Evolutionary conservation across 2,113 vertebrate genomes (phyloP).

Genomic region (Apodemus speciosus): DNA sequence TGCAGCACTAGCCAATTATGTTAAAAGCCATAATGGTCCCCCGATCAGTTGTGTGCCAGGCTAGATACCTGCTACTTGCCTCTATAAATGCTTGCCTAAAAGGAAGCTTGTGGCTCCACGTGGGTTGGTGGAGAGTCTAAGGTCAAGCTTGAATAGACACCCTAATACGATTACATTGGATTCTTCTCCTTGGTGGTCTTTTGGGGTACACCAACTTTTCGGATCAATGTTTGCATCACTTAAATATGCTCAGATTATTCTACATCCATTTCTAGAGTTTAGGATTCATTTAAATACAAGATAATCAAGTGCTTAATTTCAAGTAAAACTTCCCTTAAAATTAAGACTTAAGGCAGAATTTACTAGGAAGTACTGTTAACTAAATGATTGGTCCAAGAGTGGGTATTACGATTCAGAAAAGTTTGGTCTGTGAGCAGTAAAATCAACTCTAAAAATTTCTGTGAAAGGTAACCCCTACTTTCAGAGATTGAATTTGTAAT

Average conservation of each 20-base stretch:
- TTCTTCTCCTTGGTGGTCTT: too few relatives aligned
- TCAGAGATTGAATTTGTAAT: neutral
- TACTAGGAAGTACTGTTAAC: slow-evolving; percentile 45
- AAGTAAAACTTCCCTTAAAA: slow-evolving; percentile 56
- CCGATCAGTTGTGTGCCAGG: too few relatives aligned
- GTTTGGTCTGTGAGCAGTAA: slow-evolving; percentile 12
- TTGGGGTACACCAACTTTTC: too few relatives aligned
- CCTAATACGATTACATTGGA: too few relatives aligned
- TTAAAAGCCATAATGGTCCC: too few relatives aligned
- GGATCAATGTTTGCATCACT: neutral
- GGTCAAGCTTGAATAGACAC: too few relatives aligned
- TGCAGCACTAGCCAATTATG: too few relatives aligned
- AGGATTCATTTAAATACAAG: slow-evolving; percentile 48
- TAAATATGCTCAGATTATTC: slow-evolving; percentile 38
- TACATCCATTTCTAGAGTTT: slow-evolving; percentile 26
- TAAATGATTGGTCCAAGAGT: slow-evolving; percentile 17
- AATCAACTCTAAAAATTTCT: slow-evolving; percentile 41
- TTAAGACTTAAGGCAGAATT: slow-evolving; percentile 64
- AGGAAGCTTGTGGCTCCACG: too few relatives aligned
- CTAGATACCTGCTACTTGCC: too few relatives aligned
- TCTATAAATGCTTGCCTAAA: too few relatives aligned
- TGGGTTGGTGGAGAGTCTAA: too few relatives aligned
- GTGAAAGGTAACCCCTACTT: slow-evolving; percentile 36
- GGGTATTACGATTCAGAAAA: slow-evolving; percentile 46
- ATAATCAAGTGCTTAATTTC: slow-evolving; percentile 54